Evolutionary conservation across 1,140 invertebrate genomes (phyloP).

Genomic region (Meloidogyne chitwoodi): DNA sequence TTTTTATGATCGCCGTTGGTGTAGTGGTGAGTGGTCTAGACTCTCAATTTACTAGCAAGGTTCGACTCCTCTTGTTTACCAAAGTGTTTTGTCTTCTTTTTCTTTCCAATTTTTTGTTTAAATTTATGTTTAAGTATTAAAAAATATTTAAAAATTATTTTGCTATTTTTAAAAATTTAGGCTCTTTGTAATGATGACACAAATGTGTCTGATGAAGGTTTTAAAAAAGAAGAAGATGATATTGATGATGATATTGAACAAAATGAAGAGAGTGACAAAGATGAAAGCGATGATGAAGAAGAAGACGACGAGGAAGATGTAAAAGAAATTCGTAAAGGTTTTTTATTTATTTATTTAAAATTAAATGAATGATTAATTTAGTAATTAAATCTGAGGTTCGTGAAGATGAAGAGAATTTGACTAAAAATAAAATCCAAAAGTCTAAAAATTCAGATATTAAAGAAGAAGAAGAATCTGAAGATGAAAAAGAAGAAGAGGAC

Average conservation of each 20-base stretch:
- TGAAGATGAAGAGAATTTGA: not conserved
- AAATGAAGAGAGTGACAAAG: not conserved
- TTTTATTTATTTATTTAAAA: not conserved
- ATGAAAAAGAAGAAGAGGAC: no score
- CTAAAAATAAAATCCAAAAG: no score
- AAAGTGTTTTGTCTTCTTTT: no score
- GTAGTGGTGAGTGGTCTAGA: no score
- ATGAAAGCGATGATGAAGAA: not conserved
- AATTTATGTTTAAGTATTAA: no score
- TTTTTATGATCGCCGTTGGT: no score
- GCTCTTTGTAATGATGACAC: not conserved
- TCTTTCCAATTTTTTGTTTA: no score
- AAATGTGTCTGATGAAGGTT: not conserved
- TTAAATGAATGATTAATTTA: not conserved
- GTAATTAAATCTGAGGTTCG: not conserved
- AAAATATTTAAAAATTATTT: no score
- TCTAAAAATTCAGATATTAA: no score
- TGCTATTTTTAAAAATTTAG: not conserved
- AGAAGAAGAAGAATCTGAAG: no score
- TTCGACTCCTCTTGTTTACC: no score
- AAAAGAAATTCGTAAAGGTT: not conserved
- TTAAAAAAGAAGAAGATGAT: not conserved
- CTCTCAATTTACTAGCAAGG: no score
- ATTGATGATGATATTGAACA: not conserved
- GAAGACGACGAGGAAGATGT: not conserved